Evolutionary conservation across 2,888 invertebrate genomes (phyloP).

Genomic region (Cephus pygmeus): DNA sequence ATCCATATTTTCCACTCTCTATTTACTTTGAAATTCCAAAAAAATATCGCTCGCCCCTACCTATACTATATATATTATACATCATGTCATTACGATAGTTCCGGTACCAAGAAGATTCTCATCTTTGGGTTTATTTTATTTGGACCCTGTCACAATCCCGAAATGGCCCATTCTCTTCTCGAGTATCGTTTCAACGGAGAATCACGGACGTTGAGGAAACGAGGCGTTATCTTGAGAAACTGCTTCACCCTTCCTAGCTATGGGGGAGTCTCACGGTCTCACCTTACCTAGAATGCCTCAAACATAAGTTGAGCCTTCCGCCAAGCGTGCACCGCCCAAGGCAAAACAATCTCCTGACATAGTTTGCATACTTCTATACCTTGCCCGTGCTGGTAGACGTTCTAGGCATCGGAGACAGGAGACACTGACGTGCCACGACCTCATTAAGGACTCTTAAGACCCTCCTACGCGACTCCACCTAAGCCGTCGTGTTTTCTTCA

Average conservation of each 20-base stretch:
- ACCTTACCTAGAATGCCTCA: background rate
- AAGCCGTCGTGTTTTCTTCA: background rate
- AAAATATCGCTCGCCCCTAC: no score
- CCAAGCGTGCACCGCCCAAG: background rate
- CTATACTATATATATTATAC: background rate
- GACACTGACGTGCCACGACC: conserved; percentile 35
- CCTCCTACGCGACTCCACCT: conserved; percentile 8
- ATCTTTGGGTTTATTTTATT: conserved; percentile 6
- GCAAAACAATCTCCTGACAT: conserved; percentile 28
- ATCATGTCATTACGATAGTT: background rate
- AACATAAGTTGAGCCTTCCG: background rate
- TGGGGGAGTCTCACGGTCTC: conserved; percentile 13
- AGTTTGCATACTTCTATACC: conserved; percentile 45
- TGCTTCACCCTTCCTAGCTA: background rate
- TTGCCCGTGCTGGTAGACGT: conserved; percentile 11
- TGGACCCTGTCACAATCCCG: background rate
- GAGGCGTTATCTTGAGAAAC: conserved; percentile 21
- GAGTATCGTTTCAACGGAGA: conserved; percentile 10
- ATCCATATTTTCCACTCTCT: no score
- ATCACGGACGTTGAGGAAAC: conserved; percentile 13
- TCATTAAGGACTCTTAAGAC: conserved; percentile 40
- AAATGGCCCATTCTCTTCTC: conserved; percentile 7
- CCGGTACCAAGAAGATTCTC: background rate
- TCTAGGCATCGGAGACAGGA: conserved; percentile 33
- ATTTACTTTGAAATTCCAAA: no score